These are phyloP conservation scores for Catharus bicknelli DNA, from an alignment of 2,113 vertebrate species.

Conservation along the genomic window DNA sequence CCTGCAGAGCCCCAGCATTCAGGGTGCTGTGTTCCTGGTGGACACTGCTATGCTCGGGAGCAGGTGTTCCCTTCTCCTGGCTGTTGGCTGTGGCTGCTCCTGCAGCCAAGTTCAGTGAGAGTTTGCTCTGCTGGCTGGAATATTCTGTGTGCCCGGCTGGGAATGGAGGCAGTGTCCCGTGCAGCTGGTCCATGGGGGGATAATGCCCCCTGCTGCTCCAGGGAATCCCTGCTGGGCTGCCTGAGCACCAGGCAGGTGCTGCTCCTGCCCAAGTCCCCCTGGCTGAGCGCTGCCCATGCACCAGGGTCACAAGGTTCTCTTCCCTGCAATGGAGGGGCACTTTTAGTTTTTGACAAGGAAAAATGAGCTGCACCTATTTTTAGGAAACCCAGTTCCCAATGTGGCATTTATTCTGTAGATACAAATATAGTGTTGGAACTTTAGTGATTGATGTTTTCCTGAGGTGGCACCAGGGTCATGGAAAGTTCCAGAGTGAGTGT, in stretches of 20 bases:
- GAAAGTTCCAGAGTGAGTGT: slow-evolving; percentile 41
- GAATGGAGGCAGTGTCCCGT: background rate
- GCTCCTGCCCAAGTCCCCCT: background rate
- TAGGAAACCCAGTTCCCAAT: background rate
- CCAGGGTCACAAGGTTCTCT: background rate
- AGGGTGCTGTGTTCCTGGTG: rapidly evolving
- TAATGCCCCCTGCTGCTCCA: background rate
- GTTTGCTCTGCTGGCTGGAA: background rate
- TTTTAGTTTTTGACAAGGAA: background rate
- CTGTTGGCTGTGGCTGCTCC: background rate
- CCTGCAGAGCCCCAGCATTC: background rate
- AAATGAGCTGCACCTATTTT: background rate
- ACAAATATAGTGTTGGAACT: slow-evolving; percentile 6
- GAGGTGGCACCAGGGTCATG: slow-evolving; percentile 1
- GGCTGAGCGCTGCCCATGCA: rapidly evolving
- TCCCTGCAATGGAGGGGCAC: background rate
- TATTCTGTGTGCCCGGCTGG: background rate
- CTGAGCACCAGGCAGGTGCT: rapidly evolving
- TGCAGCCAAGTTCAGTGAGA: background rate
- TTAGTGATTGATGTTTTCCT: background rate
- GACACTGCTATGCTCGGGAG: background rate
- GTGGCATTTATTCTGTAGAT: slow-evolving; percentile 19
- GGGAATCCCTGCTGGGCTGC: background rate
- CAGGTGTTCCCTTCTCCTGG: background rate
- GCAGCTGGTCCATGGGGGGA: background rate